Base-by-base conservation (phyloP, 1,140 invertebrate genomes). In the Trichonephila inaurata region DNA sequence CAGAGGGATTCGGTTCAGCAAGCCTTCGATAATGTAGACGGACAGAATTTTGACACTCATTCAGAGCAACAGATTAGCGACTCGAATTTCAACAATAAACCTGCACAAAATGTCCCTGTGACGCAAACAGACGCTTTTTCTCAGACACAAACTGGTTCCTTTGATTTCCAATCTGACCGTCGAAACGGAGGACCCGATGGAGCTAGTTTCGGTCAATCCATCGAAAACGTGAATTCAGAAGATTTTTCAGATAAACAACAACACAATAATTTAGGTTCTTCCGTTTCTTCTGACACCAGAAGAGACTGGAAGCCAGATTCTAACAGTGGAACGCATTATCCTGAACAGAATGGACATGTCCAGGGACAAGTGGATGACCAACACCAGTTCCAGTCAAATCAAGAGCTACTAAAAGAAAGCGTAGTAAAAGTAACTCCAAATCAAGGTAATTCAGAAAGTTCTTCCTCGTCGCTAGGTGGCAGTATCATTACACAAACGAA, bases 141-240 rank as follows among this genome's bases (percentile, higher is more conserved):
- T 19, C 83, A 85, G 24, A 14, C 14, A 24, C 19, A 85, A 16
- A n/a, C 58, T 1, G 51, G n/a, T 16, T 85, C 83, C 2, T 28
- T 18, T 28, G 28, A 81, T 81, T 28, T 60, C 12, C 83, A 24
- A n/a, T 51, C 58, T n/a, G 18, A 77, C 5, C 72, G 33, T 40
- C 24, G 18, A 33, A 33, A 7, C 16, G 33, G 18, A 5, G 18
- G 14, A 40, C 10, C 24, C 14, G 83, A 85, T 21, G n/a, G 58
- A 85, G n/a, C 0, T 85, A 61, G 33, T 28, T 85, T 85, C 14
- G 83, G 28, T 16, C 51, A 60, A 14, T 33, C 21, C 58, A 24
- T 58, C 82, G n/a, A 85, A 58, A 85, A 14, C 58, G n/a, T 85
- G 40, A 60, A 85, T 33, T 60, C 83, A 16, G 83, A 6, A 85